phyloP scores from a whole-genome alignment of 2,113 vertebrate genomes.

The Stercorarius parasiticus region DNA sequence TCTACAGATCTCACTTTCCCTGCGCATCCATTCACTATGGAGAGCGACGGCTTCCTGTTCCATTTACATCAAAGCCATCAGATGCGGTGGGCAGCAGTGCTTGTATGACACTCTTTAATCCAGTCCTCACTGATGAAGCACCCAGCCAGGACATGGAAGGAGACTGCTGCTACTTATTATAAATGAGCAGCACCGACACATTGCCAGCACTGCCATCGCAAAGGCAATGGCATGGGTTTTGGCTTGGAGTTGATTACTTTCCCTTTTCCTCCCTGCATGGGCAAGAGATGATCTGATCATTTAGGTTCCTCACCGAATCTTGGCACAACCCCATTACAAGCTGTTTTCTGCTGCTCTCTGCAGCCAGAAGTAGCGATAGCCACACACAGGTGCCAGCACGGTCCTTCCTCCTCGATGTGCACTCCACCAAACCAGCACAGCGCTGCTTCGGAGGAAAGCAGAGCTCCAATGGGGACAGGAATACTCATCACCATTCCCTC shows the following conservation, averaged over 20 bases:
- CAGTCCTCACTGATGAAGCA: not conserved
- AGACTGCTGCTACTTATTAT: not conserved
- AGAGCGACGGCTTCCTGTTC: not conserved
- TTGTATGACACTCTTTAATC: not conserved
- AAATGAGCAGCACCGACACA: not conserved
- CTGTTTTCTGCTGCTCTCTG: not conserved
- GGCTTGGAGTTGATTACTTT: not conserved
- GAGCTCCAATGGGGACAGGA: not conserved
- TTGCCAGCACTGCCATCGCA: not conserved
- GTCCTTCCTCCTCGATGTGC: not conserved
- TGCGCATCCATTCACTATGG: slow-evolving; percentile 12
- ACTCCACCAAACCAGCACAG: not conserved
- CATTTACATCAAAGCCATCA: slow-evolving; percentile 37
- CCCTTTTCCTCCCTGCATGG: not conserved
- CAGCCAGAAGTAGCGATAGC: not conserved
- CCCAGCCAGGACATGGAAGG: not conserved
- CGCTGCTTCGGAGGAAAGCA: rapidly evolving
- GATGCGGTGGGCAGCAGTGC: slow-evolving; percentile 1
- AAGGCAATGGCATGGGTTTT: not conserved
- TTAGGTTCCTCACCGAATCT: not conserved
- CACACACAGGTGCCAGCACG: not conserved
- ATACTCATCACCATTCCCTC: not conserved
- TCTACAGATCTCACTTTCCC: slow-evolving; percentile 42
- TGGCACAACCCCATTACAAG: not conserved
- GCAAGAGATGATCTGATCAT: not conserved